Conservation (phyloP, 1,140 invertebrate species). For the Uloborus diversus region DNA sequence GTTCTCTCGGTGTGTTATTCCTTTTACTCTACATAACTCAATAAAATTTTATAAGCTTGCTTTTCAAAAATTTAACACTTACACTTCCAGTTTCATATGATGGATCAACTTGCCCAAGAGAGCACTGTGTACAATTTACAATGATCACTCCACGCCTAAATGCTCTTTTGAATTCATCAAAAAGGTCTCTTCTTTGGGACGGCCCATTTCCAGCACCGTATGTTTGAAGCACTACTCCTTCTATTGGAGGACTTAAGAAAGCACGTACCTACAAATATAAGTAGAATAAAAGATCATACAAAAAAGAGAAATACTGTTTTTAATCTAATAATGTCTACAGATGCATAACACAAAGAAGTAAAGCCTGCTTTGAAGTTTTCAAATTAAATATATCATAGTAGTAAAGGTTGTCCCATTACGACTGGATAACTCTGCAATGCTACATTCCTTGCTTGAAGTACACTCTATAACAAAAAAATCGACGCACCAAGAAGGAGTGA, state of each 20-base stretch:
- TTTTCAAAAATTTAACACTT: no score
- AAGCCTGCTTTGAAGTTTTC: background rate
- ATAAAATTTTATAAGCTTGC: no score
- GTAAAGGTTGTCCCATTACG: no score
- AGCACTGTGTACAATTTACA: slow-evolving; percentile 92
- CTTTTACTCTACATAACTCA: no score
- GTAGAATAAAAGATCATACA: background rate
- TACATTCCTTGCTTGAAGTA: no score
- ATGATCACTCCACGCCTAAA: slow-evolving; percentile 84
- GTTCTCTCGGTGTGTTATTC: no score
- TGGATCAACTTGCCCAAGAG: slow-evolving; percentile 74
- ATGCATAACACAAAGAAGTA: background rate
- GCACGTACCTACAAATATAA: slow-evolving; percentile 71
- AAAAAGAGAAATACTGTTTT: no score
- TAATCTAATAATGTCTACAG: no score
- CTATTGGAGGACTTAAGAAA: slow-evolving; percentile 83
- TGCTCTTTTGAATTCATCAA: slow-evolving; percentile 78
- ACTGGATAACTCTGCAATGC: no score
- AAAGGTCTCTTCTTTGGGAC: slow-evolving; percentile 80
- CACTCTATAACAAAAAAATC: no score
- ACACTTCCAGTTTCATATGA: slow-evolving; percentile 81
- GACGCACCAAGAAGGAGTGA: no score
- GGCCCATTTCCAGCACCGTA: slow-evolving; percentile 95
- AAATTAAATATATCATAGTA: no score
- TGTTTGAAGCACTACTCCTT: slow-evolving; percentile 89